Evolutionary conservation across 2,888 invertebrate genomes (phyloP).

Genomic region (Anoplius nigerrimus): DNA sequence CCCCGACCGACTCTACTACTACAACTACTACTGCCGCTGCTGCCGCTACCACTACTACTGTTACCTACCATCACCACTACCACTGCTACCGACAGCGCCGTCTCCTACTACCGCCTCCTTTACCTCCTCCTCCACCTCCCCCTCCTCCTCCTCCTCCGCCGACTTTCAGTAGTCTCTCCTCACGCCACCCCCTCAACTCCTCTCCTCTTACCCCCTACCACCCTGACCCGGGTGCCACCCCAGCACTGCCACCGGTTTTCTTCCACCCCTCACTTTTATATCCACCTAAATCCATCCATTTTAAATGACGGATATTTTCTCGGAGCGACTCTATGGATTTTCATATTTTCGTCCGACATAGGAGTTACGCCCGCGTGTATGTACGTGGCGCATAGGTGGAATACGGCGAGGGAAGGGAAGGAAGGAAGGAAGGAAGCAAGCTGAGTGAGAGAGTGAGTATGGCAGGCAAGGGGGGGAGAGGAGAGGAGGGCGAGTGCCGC

Average conservation of each 20-base stretch:
- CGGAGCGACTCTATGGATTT: slow-evolving; percentile 70
- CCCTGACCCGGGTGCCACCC: slow-evolving; percentile 47
- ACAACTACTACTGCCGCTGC: slow-evolving; percentile 21
- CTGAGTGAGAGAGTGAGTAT: neutral
- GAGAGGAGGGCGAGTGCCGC: neutral
- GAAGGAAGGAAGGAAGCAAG: neutral
- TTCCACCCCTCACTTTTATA: slow-evolving; percentile 67
- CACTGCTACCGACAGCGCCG: slow-evolving; percentile 30
- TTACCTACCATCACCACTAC: slow-evolving; percentile 63
- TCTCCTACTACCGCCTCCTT: slow-evolving; percentile 24
- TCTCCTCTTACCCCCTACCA: slow-evolving; percentile 42
- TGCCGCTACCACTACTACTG: slow-evolving; percentile 42
- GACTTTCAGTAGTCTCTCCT: slow-evolving; percentile 59
- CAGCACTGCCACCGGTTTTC: slow-evolving; percentile 54
- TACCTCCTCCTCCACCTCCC: slow-evolving; percentile 18
- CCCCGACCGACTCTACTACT: slow-evolving; percentile 34
- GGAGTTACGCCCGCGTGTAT: neutral
- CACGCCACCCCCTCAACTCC: slow-evolving; percentile 35
- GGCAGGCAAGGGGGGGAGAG: neutral
- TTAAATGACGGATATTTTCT: slow-evolving; percentile 74
- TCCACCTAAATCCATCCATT: slow-evolving; percentile 74
- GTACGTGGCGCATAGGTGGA: slow-evolving; percentile 3
- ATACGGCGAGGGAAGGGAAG: slow-evolving; percentile 6
- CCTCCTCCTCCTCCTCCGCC: slow-evolving; percentile 31
- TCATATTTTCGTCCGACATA: slow-evolving; percentile 60